Evolutionary conservation across 1,140 invertebrate species (phyloP).

Genomic region (Eupeodes corollae): DNA sequence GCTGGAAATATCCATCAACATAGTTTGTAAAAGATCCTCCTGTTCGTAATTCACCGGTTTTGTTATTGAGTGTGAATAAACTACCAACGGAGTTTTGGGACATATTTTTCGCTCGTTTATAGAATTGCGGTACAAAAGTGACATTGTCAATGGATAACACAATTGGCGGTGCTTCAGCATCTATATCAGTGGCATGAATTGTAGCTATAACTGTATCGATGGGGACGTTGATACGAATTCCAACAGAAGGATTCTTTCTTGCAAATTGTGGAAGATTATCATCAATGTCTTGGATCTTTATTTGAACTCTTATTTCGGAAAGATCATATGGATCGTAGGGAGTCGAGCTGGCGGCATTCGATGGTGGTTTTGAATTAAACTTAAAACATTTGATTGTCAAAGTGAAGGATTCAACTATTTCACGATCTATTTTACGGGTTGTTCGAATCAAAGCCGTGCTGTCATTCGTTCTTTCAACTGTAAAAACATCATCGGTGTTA

Average conservation of each 20-base stretch:
- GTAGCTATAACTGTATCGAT: conserved; percentile 58
- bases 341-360: conserved; percentile 30
- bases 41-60: conserved; percentile 56
- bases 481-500: conserved; percentile 56
- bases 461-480: conserved; percentile 48
- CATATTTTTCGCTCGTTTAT: conserved; percentile 35
- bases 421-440: conserved; percentile 53
- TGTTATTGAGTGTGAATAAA: conserved; percentile 47
- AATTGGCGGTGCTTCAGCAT: conserved; percentile 53
- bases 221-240: conserved; percentile 63
- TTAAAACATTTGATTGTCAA: conserved; percentile 55
- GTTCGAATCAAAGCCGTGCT: conserved; percentile 53
- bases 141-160: conserved; percentile 51
- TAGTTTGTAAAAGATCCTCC: conserved; percentile 55
- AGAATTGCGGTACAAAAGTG: conserved; percentile 53
- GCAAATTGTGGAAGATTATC: conserved; percentile 60
- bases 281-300: conserved; percentile 59
- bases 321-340: conserved; percentile 46
- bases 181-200: conserved; percentile 53
- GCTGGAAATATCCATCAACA: conserved; percentile 57
- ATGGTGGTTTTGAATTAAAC: conserved; percentile 34
- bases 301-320: conserved; percentile 53
- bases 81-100: conserved; percentile 40
- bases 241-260: conserved; percentile 54
- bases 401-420: conserved; percentile 45